Conservation (phyloP, 2,797 vertebrate genomes). For the Harpagifer antarcticus region DNA sequence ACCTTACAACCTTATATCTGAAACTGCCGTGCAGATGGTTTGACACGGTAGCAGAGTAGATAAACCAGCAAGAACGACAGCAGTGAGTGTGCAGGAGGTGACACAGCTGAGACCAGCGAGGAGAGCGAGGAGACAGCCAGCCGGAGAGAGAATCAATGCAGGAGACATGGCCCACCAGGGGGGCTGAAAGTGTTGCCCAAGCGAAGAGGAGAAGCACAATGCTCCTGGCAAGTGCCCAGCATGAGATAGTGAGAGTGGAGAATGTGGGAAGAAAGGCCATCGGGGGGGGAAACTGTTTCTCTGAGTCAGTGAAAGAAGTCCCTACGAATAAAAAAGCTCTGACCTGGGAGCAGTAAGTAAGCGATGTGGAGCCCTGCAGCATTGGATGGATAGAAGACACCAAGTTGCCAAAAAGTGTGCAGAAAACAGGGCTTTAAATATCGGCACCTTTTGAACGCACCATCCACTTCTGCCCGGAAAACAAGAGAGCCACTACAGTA, state of each 20-base stretch:
- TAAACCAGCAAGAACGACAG: constrained; percentile 4
- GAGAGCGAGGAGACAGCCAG: background rate
- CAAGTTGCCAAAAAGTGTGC: background rate
- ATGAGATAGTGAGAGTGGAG: background rate
- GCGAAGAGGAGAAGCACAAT: background rate
- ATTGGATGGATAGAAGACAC: background rate
- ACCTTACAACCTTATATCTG: background rate
- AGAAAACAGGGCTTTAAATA: background rate
- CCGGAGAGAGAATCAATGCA: background rate
- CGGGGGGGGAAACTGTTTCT: constrained; percentile 9
- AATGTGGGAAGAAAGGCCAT: background rate
- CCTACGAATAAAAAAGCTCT: background rate
- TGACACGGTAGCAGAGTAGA: background rate
- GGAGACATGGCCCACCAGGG: background rate
- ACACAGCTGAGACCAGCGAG: background rate
- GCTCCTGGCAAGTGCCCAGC: background rate
- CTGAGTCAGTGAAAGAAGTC: background rate
- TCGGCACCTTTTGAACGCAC: background rate
- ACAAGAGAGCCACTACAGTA: constrained; percentile 17
- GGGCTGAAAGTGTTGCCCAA: background rate
- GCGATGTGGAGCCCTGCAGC: background rate
- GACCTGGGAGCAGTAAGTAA: background rate
- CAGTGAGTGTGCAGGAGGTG: background rate
- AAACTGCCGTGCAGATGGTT: background rate
- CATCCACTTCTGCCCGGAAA: background rate